These are phyloP conservation scores for Zaprionus vittiger DNA, from an alignment of 1,140 invertebrate genomes.

Conservation along the genomic window DNA sequence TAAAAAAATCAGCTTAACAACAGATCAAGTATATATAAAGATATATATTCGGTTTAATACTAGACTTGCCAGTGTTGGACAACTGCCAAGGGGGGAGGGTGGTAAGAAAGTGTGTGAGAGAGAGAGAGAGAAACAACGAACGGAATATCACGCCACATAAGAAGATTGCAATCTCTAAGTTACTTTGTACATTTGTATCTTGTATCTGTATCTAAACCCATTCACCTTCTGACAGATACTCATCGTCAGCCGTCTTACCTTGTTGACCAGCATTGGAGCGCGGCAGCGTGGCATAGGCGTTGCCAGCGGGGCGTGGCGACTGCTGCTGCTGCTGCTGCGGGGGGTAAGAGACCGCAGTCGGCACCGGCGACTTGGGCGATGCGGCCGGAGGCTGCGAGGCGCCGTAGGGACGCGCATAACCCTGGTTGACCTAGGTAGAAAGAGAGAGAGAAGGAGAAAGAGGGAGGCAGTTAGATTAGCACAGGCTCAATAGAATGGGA, in stretches of 20 bases:
- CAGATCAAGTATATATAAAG: conserved; percentile 26
- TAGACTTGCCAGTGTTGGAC: conserved; percentile 8
- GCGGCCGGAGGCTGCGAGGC: conserved; percentile 65
- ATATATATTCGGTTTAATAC: conserved; percentile 23
- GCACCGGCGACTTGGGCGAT: conserved; percentile 78
- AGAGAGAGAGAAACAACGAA: conserved; percentile 1
- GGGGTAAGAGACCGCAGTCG: conserved; percentile 62
- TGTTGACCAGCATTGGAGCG: conserved; percentile 77
- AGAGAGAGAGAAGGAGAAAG: background rate
- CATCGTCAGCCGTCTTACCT: conserved; percentile 79
- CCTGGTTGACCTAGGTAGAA: conserved; percentile 72
- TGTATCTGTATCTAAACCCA: conserved; percentile 58
- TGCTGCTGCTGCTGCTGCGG: conserved; percentile 72
- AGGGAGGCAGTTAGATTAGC: background rate
- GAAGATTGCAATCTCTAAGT: conserved; percentile 12
- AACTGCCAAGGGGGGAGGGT: background rate
- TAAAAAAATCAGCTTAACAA: conserved; percentile 46
- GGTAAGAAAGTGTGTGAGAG: background rate
- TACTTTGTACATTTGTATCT: conserved; percentile 22
- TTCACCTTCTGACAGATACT: conserved; percentile 73
- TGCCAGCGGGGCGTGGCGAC: conserved; percentile 62
- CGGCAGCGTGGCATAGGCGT: conserved; percentile 80
- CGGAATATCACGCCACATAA: conserved; percentile 23
- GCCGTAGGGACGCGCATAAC: conserved; percentile 78
- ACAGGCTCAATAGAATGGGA: background rate